Evolutionary conservation across 1,140 invertebrate genomes (phyloP).

Genomic region (Chironomus tepperi): DNA sequence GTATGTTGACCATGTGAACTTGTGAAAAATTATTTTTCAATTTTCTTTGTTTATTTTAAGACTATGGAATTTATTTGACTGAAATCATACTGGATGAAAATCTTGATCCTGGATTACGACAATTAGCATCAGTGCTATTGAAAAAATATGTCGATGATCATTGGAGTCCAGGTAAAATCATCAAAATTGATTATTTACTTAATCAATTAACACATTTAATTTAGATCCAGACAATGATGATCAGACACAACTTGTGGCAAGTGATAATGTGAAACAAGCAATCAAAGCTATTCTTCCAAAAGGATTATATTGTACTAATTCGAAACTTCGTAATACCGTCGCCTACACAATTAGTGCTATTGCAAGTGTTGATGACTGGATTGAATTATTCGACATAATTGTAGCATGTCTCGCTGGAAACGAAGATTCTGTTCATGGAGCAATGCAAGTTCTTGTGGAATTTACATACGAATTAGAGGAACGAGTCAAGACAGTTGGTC

Average conservation of each 20-base stretch:
- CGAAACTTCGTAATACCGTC: slow-evolving; percentile 60
- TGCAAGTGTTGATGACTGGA: slow-evolving; percentile 68
- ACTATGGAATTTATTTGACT: slow-evolving; percentile 64
- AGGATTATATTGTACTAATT: slow-evolving; percentile 59
- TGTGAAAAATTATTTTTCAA: not conserved
- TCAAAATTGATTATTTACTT: not conserved
- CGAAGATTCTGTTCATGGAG: slow-evolving; percentile 59
- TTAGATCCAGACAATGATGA: slow-evolving; percentile 49
- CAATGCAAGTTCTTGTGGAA: slow-evolving; percentile 68
- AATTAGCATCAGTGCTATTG: slow-evolving; percentile 63
- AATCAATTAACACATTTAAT: not conserved
- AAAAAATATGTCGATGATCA: slow-evolving; percentile 70
- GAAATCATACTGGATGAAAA: slow-evolving; percentile 63
- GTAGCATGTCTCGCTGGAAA: slow-evolving; percentile 51
- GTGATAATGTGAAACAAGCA: slow-evolving; percentile 48
- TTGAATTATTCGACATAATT: slow-evolving; percentile 61
- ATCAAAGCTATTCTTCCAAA: slow-evolving; percentile 59
- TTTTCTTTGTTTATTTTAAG: slow-evolving; percentile 34
- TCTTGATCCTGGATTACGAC: slow-evolving; percentile 53
- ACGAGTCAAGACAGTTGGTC: slow-evolving; percentile 62
- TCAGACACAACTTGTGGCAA: slow-evolving; percentile 50
- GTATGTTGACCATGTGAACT: slow-evolving; percentile 27
- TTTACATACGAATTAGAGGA: slow-evolving; percentile 62
- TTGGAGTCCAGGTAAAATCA: slow-evolving; percentile 42
- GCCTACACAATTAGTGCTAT: slow-evolving; percentile 69